These are phyloP conservation scores for Zygothrica quintamaculata DNA, from an alignment of 2,888 invertebrate species.

Conservation along the genomic window DNA sequence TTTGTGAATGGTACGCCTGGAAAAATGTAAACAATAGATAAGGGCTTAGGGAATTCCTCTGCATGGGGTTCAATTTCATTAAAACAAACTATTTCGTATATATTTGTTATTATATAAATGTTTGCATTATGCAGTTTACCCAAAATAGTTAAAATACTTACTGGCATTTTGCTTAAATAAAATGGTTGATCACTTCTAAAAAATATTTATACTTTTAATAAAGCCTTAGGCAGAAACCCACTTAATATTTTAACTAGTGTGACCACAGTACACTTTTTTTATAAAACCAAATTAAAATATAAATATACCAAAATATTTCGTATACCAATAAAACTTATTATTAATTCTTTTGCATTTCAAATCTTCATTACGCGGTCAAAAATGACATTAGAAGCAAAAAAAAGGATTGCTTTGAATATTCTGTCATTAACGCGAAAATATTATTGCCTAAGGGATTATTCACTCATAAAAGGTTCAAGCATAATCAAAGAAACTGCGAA, in stretches of 20 bases:
- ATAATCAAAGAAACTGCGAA: neutral
- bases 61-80: slow-evolving; percentile 25
- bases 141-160: slow-evolving; percentile 23
- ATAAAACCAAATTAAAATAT: too few relatives aligned
- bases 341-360: too few relatives aligned
- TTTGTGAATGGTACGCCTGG: slow-evolving; percentile 98
- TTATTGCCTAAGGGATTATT: neutral
- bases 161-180: slow-evolving; percentile 52
- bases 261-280: too few relatives aligned
- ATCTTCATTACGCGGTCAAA: too few relatives aligned
- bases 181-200: neutral
- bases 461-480: neutral
- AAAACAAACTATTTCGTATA: too few relatives aligned
- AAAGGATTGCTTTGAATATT: neutral
- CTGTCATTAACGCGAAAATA: neutral
- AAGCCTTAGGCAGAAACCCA: slow-evolving; percentile 18
- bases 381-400: slow-evolving; percentile 8
- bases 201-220: slow-evolving; percentile 1
- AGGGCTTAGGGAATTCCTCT: slow-evolving; percentile 2
- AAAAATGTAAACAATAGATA: slow-evolving; percentile 32
- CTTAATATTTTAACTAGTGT: slow-evolving; percentile 15
- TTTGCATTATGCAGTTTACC: too few relatives aligned
- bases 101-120: too few relatives aligned
- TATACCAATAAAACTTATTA: too few relatives aligned
- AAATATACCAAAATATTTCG: too few relatives aligned